Conservation (phyloP, 2,113 vertebrate genomes). For the Lophura nycthemera region DNA sequence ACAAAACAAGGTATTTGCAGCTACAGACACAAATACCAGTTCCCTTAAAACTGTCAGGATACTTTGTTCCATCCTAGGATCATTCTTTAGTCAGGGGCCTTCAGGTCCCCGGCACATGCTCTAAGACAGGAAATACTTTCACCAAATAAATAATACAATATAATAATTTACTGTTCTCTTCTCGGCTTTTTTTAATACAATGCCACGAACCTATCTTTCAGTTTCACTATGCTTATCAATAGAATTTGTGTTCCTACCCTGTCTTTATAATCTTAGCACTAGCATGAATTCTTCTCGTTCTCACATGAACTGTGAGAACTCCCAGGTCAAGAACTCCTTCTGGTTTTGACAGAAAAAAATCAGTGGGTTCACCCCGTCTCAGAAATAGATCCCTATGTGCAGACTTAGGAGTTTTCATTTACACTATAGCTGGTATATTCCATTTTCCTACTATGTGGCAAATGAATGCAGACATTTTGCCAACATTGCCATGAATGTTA, state of each 20-base stretch:
- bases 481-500: background rate
- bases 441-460: background rate
- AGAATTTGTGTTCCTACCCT: background rate
- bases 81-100: too few relatives aligned
- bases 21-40: too few relatives aligned
- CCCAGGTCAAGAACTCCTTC: background rate
- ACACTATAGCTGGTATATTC: background rate
- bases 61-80: too few relatives aligned
- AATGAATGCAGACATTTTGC: background rate
- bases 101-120: background rate
- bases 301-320: background rate
- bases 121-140: background rate
- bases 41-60: too few relatives aligned
- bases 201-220: background rate
- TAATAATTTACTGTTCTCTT: background rate
- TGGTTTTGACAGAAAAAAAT: conserved; percentile 9
- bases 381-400: background rate
- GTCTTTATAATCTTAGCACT: background rate
- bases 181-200: background rate
- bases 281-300: background rate
- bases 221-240: background rate
- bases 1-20: too few relatives aligned
- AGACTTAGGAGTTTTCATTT: conserved; percentile 5
- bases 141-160: background rate
- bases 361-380: background rate